Base-by-base conservation (phyloP, 2,113 vertebrate genomes). In the Ageneiosus marmoratus region DNA sequence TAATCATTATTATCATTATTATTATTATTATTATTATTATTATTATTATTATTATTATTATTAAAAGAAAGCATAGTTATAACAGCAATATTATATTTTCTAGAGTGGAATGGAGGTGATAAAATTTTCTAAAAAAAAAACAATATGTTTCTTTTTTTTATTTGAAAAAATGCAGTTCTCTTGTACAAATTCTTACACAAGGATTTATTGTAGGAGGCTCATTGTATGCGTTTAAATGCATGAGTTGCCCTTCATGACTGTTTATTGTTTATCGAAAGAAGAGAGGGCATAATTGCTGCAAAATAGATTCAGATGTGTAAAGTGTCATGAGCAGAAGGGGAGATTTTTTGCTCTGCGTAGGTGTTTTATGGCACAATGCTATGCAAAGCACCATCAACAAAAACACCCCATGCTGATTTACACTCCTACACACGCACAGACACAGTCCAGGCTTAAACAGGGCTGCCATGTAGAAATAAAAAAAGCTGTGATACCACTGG, bases 341-440 rank as follows among this genome's bases (percentile, higher is more conserved):
- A 63, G 65, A 63, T 88, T 84, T 78, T 84, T 73, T 86, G 80
- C 62, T 50, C 75, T 84, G 82, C 80, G 93, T 92, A 90, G 91
- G 92, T 70, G 92, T 87, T 86, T 74, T 90, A 91, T 85, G 89
- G 89, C 90, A 90, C 84, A 62, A 53, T 84, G 89, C 90, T 91
- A 93, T 90, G 92, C 90, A 91, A 90, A 89, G 85, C 88, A 85
- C 87, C 82, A 82, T 73, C 67, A 79, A 80, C 78, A 84, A 84
- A 84, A 75, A 80, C 75, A 77, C 80, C 73, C 83, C 65, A 77
- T 79, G 83, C 81, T 80, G 83, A 63, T 89, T 85, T 80, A 79
- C 77, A 89, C 91, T 86, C 91, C 91, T 91, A 87, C 89, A 81
- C 87, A 88, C 89, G 86, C 86, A 87, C 34, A 50, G 41, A 76